phyloP scores from a whole-genome alignment of 2,113 vertebrate genomes.

The Physeter macrocephalus region DNA sequence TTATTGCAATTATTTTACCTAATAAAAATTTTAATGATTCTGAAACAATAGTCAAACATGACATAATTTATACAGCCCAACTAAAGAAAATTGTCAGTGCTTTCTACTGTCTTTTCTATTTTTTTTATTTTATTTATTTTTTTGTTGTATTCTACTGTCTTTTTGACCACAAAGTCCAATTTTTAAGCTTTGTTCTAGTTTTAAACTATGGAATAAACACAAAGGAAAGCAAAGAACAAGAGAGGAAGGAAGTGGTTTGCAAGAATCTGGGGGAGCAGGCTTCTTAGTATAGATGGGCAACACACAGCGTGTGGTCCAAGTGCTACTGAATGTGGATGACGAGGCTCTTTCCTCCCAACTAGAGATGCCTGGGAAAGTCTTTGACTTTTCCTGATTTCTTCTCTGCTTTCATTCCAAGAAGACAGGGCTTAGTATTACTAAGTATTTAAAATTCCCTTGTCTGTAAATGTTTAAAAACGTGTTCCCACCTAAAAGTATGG shows the following conservation, averaged over 20 bases:
- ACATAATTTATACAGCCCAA: slow-evolving; percentile 22
- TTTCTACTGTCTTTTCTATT: slow-evolving; percentile 55
- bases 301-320: rapidly evolving
- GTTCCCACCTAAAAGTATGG: background rate
- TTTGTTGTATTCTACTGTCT: slow-evolving; percentile 57
- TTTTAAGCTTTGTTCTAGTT: slow-evolving; percentile 1
- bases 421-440: background rate
- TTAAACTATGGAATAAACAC: background rate
- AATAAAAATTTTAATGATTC: slow-evolving; percentile 66
- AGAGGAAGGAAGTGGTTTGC: background rate
- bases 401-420: background rate
- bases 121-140: too few species aligned
- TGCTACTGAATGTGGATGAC: rapidly evolving
- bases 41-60: slow-evolving; percentile 57
- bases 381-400: background rate
- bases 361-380: background rate
- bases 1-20: slow-evolving; percentile 71
- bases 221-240: background rate
- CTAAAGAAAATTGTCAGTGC: slow-evolving; percentile 53
- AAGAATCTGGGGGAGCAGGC: too few species aligned
- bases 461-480: background rate
- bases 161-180: background rate
- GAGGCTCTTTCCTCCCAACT: background rate
- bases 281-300: too few species aligned
- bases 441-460: background rate